These are phyloP conservation scores for Papilio demoleus DNA, from an alignment of 2,888 invertebrate genomes.

Conservation along the genomic window DNA sequence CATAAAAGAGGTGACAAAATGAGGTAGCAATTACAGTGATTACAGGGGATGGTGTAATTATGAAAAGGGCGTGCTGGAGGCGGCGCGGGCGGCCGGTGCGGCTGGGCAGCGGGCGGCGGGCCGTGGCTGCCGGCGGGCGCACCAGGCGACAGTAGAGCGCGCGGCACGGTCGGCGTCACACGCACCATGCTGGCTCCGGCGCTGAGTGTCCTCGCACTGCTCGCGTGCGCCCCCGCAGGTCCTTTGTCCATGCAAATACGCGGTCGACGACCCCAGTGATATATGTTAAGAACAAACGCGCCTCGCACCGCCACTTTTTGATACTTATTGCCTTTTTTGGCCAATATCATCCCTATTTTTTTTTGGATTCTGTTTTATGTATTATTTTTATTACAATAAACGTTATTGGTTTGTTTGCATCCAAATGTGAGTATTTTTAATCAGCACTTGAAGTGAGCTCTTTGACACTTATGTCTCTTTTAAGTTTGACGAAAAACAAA, in stretches of 20 bases:
- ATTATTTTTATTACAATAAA: not conserved
- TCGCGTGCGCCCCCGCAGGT: conserved; percentile 54
- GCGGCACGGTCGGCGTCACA: conserved; percentile 44
- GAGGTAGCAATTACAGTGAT: conserved; percentile 51
- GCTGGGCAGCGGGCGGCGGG: conserved; percentile 35
- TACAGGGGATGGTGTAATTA: conserved; percentile 20
- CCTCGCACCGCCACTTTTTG: conserved; percentile 47
- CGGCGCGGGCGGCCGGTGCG: conserved; percentile 46
- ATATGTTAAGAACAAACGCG: conserved; percentile 62
- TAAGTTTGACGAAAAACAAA: not conserved
- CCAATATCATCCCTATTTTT: conserved; percentile 27
- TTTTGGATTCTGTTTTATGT: not conserved
- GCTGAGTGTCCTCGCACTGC: conserved; percentile 52
- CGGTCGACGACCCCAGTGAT: conserved; percentile 75
- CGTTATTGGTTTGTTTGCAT: not conserved
- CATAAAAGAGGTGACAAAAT: conserved; percentile 1
- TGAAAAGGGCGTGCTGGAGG: conserved; percentile 42
- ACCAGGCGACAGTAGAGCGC: conserved; percentile 41
- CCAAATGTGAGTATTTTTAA: conserved; percentile 25
- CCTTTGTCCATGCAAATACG: conserved; percentile 60
- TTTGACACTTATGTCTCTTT: not conserved
- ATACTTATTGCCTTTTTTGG: conserved; percentile 46
- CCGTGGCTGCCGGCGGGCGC: conserved; percentile 39
- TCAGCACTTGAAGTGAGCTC: not conserved
- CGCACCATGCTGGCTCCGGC: conserved; percentile 44